phyloP scores from a whole-genome alignment of 2,888 invertebrate species.

The Glyphotaelius pellucidus region DNA sequence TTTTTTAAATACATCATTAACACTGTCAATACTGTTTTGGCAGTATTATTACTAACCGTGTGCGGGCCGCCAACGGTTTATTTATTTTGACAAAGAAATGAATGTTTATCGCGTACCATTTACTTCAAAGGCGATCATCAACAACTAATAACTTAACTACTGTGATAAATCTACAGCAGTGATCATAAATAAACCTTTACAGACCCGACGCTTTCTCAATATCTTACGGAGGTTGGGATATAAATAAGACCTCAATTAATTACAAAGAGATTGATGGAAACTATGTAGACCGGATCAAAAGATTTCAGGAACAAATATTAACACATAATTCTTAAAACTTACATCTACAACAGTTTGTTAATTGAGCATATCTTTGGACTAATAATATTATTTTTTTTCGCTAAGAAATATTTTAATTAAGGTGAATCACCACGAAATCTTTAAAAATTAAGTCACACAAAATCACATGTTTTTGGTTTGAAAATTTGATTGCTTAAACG shows the following conservation, averaged over 20 bases:
- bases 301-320: not conserved
- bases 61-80: not conserved
- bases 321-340: not conserved
- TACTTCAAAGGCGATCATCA: not conserved
- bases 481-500: too few relatives aligned
- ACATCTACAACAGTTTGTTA: not conserved
- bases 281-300: not conserved
- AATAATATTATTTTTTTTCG: not conserved
- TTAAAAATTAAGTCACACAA: too few relatives aligned
- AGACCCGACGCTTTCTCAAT: not conserved
- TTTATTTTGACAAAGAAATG: not conserved
- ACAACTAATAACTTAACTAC: not conserved
- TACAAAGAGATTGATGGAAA: not conserved
- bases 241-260: not conserved
- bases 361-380: not conserved
- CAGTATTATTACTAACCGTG: not conserved
- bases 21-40: not conserved
- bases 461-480: too few relatives aligned
- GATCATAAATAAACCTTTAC: not conserved
- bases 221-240: not conserved
- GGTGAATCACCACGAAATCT: too few relatives aligned
- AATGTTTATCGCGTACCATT: not conserved
- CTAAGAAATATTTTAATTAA: too few relatives aligned
- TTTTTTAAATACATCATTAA: not conserved
- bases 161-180: conserved; percentile 4